Percentiles rank a stretch among this genome's conserved stretches.
phyloP scores from a whole-genome alignment of 2,113 vertebrate genomes.

The Sphyrna mokarran region DNA sequence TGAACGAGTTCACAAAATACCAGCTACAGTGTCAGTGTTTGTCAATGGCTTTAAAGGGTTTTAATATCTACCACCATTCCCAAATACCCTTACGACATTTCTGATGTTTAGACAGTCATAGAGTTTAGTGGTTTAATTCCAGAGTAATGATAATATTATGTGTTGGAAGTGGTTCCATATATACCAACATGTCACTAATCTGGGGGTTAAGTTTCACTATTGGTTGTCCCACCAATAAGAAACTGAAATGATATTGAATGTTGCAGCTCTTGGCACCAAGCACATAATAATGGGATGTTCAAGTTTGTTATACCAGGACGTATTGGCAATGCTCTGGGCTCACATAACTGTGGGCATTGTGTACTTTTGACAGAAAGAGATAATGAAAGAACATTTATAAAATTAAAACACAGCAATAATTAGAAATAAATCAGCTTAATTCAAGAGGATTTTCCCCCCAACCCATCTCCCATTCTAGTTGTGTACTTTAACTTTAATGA shows the following conservation, averaged over 20 bases:
- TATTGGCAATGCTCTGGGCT: not conserved
- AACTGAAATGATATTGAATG: not conserved
- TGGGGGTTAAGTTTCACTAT: not conserved
- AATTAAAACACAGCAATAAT: constrained; percentile 23
- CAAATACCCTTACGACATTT: not conserved
- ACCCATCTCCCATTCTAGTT: no score
- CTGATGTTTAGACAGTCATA: not conserved
- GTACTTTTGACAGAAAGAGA: constrained; percentile 25
- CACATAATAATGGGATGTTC: not conserved
- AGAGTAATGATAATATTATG: not conserved
- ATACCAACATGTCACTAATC: not conserved
- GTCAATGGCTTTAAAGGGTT: not conserved
- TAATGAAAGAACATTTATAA: constrained; percentile 25
- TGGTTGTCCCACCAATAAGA: not conserved
- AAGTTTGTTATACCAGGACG: not conserved
- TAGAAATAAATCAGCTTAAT: not conserved
- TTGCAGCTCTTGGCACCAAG: not conserved
- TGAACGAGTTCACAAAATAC: no score
- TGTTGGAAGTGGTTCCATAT: not conserved
- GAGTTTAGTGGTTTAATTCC: not conserved
- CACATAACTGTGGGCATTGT: no score
- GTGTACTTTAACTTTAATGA: constrained; percentile 35
- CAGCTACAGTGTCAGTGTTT: not conserved
- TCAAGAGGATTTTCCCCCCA: not conserved
- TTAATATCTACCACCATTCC: not conserved